These are phyloP conservation scores for Lasioglossum morio DNA, from an alignment of 2,888 invertebrate genomes.

Conservation along the genomic window DNA sequence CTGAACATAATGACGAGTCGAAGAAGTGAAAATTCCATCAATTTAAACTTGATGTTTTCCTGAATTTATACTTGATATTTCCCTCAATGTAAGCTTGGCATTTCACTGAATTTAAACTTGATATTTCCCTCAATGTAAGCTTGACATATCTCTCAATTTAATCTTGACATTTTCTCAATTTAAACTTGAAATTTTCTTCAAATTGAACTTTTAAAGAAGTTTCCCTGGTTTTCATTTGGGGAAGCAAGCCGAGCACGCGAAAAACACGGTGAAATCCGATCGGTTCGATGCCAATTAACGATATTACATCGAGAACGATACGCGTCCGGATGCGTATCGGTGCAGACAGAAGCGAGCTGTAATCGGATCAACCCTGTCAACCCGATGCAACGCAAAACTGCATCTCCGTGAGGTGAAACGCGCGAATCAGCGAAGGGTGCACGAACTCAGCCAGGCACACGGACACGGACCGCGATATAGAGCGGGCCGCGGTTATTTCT, in stretches of 20 bases:
- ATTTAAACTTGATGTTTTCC: too few relatives aligned
- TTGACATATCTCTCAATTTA: too few relatives aligned
- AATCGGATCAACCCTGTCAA: constrained; percentile 18
- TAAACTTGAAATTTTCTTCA: too few relatives aligned
- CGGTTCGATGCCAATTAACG: constrained; percentile 11
- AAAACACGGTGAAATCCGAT: not conserved
- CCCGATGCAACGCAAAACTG: constrained; percentile 14
- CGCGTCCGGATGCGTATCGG: constrained; percentile 15
- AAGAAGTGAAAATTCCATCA: too few relatives aligned
- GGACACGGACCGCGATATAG: constrained; percentile 63
- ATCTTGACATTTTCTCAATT: too few relatives aligned
- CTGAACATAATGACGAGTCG: not conserved
- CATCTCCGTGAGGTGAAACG: constrained; percentile 44
- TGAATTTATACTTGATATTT: too few relatives aligned
- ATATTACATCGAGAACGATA: not conserved
- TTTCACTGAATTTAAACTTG: too few relatives aligned
- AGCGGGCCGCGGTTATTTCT: constrained; percentile 78
- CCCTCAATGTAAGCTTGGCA: too few relatives aligned
- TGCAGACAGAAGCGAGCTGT: not conserved
- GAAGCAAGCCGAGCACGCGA: not conserved
- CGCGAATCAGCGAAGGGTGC: constrained; percentile 62
- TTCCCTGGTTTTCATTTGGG: not conserved
- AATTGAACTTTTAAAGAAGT: too few relatives aligned
- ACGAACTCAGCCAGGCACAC: constrained; percentile 63
- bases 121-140: too few relatives aligned